Conservation (phyloP, 2,797 vertebrate species). For the Danio tinwini region DNA sequence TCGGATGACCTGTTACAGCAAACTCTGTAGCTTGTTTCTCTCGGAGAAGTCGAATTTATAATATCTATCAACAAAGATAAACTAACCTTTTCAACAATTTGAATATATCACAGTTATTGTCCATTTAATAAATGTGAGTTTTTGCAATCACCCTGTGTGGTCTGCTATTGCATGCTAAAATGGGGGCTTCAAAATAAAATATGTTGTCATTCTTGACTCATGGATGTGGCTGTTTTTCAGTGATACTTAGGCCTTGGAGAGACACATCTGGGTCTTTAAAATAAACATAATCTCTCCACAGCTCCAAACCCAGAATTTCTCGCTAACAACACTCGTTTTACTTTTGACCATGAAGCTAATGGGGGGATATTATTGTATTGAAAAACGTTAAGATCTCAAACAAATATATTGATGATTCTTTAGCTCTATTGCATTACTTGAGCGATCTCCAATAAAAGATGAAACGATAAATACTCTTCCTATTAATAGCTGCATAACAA, state of each 20-base stretch:
- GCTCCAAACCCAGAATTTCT: constrained; percentile 38
- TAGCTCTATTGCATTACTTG: constrained; percentile 32
- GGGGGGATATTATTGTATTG: constrained; percentile 7
- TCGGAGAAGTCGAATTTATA: constrained; percentile 53
- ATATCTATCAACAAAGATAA: constrained; percentile 59
- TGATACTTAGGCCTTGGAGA: constrained; percentile 50
- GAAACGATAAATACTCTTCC: constrained; percentile 51
- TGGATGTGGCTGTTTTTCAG: constrained; percentile 59
- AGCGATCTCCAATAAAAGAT: constrained; percentile 43
- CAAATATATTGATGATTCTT: constrained; percentile 9
- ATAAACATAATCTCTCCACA: constrained; percentile 52
- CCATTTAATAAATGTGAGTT: constrained; percentile 53
- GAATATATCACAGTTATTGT: constrained; percentile 56
- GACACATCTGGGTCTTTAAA: constrained; percentile 51
- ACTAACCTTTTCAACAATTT: constrained; percentile 59
- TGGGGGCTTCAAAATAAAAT: constrained; percentile 57
- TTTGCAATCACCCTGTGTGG: constrained; percentile 61
- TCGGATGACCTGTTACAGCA: constrained; percentile 38
- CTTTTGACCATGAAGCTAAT: not conserved
- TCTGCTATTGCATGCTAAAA: constrained; percentile 54
- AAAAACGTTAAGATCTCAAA: not conserved
- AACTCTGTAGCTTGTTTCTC: constrained; percentile 30
- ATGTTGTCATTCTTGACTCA: constrained; percentile 63
- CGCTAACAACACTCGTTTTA: constrained; percentile 13
- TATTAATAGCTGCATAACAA: constrained; percentile 65